These are phyloP conservation scores for Epirrita christyi DNA, from an alignment of 2,888 invertebrate species.

Conservation along the genomic window DNA sequence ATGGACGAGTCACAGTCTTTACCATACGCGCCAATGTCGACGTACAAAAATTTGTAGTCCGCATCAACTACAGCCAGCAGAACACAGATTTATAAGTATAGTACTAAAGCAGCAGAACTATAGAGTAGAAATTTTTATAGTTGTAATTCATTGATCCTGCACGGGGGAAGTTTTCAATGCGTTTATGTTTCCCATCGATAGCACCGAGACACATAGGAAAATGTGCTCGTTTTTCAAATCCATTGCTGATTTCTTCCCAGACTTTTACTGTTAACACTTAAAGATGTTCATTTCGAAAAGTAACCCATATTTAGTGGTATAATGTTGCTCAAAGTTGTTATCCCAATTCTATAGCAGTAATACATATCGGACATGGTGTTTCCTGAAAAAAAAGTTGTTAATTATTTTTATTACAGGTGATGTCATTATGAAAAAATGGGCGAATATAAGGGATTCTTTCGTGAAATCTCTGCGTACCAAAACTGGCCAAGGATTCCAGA, in stretches of 20 bases:
- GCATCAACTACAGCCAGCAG: constrained; percentile 14
- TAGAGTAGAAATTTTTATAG: neutral
- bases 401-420: constrained; percentile 21
- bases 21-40: constrained; percentile 15
- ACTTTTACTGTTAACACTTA: constrained; percentile 9
- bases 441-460: constrained; percentile 25
- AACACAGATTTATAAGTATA: too few species aligned
- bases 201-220: constrained; percentile 15
- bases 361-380: constrained; percentile 23
- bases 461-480: constrained; percentile 22
- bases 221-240: constrained; percentile 10
- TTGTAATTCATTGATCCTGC: constrained; percentile 7
- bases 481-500: constrained; percentile 17
- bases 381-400: constrained; percentile 17
- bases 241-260: constrained; percentile 9
- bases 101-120: constrained; percentile 4
- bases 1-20: constrained; percentile 18
- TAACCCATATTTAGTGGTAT: constrained; percentile 22
- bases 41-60: constrained; percentile 8
- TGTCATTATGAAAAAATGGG: constrained; percentile 21
- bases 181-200: constrained; percentile 15
- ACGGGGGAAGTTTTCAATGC: constrained; percentile 9
- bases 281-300: constrained; percentile 19
- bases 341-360: constrained; percentile 24
- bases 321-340: constrained; percentile 24